phyloP scores from a whole-genome alignment of 2,113 vertebrate species.

The Dromas ardeola region DNA sequence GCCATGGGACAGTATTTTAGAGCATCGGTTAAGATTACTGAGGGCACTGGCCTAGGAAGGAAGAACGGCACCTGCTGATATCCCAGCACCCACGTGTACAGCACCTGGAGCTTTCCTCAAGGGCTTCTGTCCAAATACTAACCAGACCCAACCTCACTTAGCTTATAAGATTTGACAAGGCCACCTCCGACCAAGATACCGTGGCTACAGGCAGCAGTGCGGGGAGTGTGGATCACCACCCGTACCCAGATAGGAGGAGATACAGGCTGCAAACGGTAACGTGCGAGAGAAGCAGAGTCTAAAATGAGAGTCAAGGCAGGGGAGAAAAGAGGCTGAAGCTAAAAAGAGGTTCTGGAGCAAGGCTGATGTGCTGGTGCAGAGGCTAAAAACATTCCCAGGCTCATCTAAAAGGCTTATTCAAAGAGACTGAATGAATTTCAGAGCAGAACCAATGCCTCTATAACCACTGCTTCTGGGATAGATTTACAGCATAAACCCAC shows the following conservation, averaged over 20 bases:
- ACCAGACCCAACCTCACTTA: neutral
- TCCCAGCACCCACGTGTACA: neutral
- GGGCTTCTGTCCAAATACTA: neutral
- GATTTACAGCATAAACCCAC: conserved; percentile 56
- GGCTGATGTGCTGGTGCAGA: neutral
- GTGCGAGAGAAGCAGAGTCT: neutral
- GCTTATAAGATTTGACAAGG: neutral
- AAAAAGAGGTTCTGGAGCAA: neutral
- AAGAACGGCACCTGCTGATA: neutral
- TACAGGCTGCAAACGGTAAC: neutral
- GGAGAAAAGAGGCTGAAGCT: neutral
- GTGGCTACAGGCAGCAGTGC: neutral
- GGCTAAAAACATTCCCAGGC: neutral
- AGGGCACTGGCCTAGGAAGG: neutral
- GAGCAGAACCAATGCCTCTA: conserved; percentile 19
- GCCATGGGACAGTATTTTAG: neutral
- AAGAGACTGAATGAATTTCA: conserved; percentile 37
- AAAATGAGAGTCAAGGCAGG: neutral
- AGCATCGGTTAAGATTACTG: neutral
- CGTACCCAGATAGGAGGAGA: neutral
- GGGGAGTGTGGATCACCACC: neutral
- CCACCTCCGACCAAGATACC: neutral
- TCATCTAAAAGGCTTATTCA: conserved; percentile 8
- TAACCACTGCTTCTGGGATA: conserved; percentile 46
- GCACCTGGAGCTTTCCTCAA: neutral